Evolutionary conservation across 2,888 invertebrate species (phyloP), one percentile per base, ranked within the genome.

Genomic region (Acrobasis repandana): DNA sequence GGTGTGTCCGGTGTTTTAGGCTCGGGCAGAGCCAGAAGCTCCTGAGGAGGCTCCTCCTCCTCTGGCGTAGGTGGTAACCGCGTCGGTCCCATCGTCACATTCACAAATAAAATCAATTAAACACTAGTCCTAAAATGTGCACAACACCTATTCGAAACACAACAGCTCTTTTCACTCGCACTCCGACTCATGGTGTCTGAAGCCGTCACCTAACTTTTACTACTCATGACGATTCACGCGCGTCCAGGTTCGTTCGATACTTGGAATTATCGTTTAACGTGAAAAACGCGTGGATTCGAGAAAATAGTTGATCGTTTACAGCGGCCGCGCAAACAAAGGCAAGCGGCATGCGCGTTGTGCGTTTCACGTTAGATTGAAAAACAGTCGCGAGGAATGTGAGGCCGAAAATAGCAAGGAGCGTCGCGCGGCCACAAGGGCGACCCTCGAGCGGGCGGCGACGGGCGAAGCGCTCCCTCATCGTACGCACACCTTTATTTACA

Each of bases 321-420:
- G 75, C 74, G 74, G 64, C 66, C 72, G 76, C 75, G 74, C 83
- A 83, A 88, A 89, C 88, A 88, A 88, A 89, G 86, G 77, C 82
- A 79, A 78, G 82, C 90, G 86, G 84, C 87, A 80, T 79, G 85
- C 86, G 83, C 88, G 88, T 83, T 86, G 83, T 86, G 82, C 82
- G 88, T 87, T 90, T 83, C 88, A 88, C 89, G 88, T 90, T 89
- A 87, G 90, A 90, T 90, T 90, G 90, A 86, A 92, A 91, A 90
- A 88, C 90, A 90, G 85, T 85, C 82, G 85, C 75, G 82, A 85
- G 91, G 91, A 91, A 92, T 91, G 90, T 82, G 88, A 85, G 82
- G 87, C 88, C 86, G 82, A 90, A 92, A 92, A 92, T 92, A 92
- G 91, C 90, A 79, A 84, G 86, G 80, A 89, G 87, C 88, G 88